Base-by-base conservation (phyloP, 2,888 invertebrate genomes). In the Cephus spinipes region DNA sequence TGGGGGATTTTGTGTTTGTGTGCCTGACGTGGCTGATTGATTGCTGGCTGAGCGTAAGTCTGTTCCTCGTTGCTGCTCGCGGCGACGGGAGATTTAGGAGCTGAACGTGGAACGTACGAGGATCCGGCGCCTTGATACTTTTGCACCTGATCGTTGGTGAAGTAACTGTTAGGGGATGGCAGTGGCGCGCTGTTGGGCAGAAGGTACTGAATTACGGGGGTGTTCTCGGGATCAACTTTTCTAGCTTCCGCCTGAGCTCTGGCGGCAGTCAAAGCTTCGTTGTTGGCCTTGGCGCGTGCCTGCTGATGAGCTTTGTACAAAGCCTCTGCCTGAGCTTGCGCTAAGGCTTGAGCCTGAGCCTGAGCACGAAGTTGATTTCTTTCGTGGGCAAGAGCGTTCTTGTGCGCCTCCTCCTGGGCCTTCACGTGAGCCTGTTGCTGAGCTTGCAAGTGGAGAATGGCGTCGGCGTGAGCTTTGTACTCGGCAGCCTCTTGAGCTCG, bases 391-490 rank as follows among this genome's bases (percentile, higher is more conserved):
- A 91, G 79, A 3, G 91, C 91, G 69, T 88, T 87, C 3, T 86
- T 83, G 79, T 89, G 89, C 6, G 90, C 90, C 4, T 90, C 88
- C 30, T 91, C 91, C 69, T 91, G 91, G 1, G 88, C 88, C 32
- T 86, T 88, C 1, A 91, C 76, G 34, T 90, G 90, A 12, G 89
- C 91, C 3, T 87, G 88, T 36, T 91, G 91, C 75, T 90, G 90
- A 9, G 88, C 90, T 73, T 91, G 90, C 0, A 91, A 83, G 11
- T 90, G 88, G 0, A 88, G 81, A 75, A 91, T 90, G 0, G 91
- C 91, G 40, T 91, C 91, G 0, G 90, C 85, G 76, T 91, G 91
- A 6, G 90, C 91, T 77, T 91, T 91, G 78, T 89, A 88, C 76
- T 90, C 91, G 0, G 89, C 85, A 2, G 88, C 90, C 69, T 91